A percentile compares a stretch with the other conserved stretches of the same genome.
phyloP scores from a whole-genome alignment of 2,797 vertebrate species.

The Neosilurus mollespiculum region DNA sequence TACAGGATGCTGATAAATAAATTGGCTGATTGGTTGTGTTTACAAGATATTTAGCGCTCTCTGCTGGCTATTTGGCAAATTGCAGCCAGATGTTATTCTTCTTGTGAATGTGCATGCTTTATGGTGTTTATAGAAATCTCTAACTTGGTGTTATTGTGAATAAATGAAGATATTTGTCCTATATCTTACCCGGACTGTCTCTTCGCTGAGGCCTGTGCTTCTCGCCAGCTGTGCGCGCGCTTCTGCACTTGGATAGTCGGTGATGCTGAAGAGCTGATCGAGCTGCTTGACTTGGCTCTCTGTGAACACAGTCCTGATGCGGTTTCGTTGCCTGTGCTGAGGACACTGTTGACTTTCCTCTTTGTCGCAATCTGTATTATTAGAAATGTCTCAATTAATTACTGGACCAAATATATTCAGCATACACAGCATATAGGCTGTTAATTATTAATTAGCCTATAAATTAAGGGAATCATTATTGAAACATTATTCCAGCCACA shows the following conservation, averaged over 20 bases:
- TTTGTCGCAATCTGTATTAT: conserved; percentile 31
- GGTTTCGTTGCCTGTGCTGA: conserved; percentile 53
- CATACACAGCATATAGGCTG: neutral
- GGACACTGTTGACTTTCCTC: conserved; percentile 20
- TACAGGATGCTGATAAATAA: neutral
- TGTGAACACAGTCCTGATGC: conserved; percentile 73
- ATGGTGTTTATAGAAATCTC: neutral
- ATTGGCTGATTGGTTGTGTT: neutral
- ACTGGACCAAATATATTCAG: neutral
- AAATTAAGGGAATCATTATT: neutral
- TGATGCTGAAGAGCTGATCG: conserved; percentile 67
- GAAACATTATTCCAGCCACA: too few relatives aligned
- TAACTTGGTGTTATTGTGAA: too few relatives aligned
- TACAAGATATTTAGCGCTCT: neutral
- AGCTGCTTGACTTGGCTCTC: conserved; percentile 65
- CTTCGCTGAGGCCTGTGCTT: conserved; percentile 67
- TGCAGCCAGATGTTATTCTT: neutral
- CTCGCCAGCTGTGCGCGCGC: conserved; percentile 63
- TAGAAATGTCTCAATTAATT: neutral
- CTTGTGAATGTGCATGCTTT: neutral
- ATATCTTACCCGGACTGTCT: conserved; percentile 72
- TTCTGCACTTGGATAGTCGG: conserved; percentile 65
- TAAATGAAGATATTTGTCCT: neutral
- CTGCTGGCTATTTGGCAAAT: neutral
- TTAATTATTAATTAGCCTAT: too few relatives aligned